Base-by-base conservation (phyloP, 1,140 invertebrate genomes). In the Temnothorax nylanderi region DNA sequence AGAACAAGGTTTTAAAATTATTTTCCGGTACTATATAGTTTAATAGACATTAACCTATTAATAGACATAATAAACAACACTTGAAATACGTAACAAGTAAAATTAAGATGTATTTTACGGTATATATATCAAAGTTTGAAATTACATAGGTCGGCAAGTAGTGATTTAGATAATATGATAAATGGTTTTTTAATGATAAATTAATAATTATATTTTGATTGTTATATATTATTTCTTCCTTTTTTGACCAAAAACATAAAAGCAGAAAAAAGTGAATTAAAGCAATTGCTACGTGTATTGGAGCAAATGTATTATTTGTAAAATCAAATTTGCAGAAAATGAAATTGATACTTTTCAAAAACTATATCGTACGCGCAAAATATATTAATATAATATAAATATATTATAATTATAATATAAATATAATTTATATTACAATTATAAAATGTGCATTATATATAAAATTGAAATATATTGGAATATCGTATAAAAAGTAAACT, bases 141-240 rank as follows among this genome's bases (percentile, higher is more conserved):
- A 10, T 80, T 80, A 80, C n/a, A 10, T 49, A 37, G 34, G 2
- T 78, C 44, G 60, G 18, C 77, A 67, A 54, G n/a, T 67, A 54
- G 0, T 41, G 13, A 49, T 51, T 65, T 41, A n/a, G 11, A 67
- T 0, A 18, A 47, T 41, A 49, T 26, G 26, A 80, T 67, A 7
- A 80, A 49, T 37, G 37, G 26, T 51, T 78, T 80, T 34, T 67
- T n/a, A 37, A 7, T 10, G 26, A 26, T 26, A 26, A 26, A 26
- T 44, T n/a, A 8, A 32, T 11, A 67, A 67, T 80, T 67, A 67
- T 80, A 80, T 81, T 11, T 3, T 37, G 13, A 80, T 54, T 16
- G 11, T 67, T 67, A 37, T 8, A 16, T 65, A 13, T 26, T 1
- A 58, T 18, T 49, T 11, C 16, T n/a, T 64, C 5, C 2, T 16